Conservation (phyloP, 30 jellyfish, hydroid and myxozoan genomes). For the Calvadosia cruxmelitensis region DNA sequence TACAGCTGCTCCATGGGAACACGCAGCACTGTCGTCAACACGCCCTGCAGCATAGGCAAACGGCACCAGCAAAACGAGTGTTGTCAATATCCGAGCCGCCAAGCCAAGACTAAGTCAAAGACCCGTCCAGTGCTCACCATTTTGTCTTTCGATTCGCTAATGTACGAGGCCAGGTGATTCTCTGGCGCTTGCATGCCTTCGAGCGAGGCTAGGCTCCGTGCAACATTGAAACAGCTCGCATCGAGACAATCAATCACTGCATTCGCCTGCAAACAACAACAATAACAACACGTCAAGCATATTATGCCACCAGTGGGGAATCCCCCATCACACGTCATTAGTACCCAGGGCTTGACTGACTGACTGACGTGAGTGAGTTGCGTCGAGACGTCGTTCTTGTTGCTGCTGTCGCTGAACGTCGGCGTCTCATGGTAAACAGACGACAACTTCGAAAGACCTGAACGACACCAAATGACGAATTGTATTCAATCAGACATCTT, state of each 20-base stretch:
- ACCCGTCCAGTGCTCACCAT: slow-evolving; percentile 28
- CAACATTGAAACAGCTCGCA: slow-evolving; percentile 52
- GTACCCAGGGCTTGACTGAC: neutral
- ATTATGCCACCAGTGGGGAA: neutral
- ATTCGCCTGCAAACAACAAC: slow-evolving; percentile 42
- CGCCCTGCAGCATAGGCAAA: no score
- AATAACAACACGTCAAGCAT: neutral
- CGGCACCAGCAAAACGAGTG: neutral
- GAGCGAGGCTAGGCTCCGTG: slow-evolving; percentile 24
- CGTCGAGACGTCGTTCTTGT: slow-evolving; percentile 49
- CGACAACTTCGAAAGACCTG: slow-evolving; percentile 67
- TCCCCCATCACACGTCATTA: no score
- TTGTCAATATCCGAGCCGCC: neutral
- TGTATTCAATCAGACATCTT: neutral
- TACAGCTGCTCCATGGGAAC: neutral
- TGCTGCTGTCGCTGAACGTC: slow-evolving; percentile 49
- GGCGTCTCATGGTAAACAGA: slow-evolving; percentile 98
- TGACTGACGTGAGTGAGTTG: slow-evolving; percentile 67
- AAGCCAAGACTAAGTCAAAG: neutral
- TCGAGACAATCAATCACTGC: slow-evolving; percentile 81
- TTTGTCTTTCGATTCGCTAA: slow-evolving; percentile 56
- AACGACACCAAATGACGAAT: no score
- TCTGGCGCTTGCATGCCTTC: slow-evolving; percentile 27
- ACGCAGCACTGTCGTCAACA: neutral
- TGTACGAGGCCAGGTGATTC: slow-evolving; percentile 48